Base-by-base conservation (phyloP, 2,888 invertebrate species). In the Coleophora flavipennella region DNA sequence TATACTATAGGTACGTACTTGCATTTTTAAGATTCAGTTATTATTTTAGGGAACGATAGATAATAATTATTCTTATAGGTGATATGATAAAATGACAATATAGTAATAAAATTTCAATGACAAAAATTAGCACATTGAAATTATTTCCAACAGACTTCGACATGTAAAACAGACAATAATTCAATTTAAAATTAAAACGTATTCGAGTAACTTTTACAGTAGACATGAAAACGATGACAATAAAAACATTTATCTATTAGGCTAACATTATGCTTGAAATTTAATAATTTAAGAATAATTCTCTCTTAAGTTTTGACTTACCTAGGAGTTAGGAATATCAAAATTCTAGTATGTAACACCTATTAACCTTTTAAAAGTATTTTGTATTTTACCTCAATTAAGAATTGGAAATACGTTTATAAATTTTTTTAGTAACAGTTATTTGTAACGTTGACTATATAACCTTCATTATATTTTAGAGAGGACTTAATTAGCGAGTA, bases 401-500 rank as follows among this genome's bases (percentile, higher is more conserved):
- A 29, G 11, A 3, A 29, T 6, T 9, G 29, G 8, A 29, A 13
- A 33, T 28, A 13, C 12, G 38, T 53, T 55, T 55, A 47, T 49
- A 47, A 51, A 49, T 55, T 41, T 46, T 51, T 51, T 50, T n/a
- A n/a, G n/a, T n/a, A n/a, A n/a, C n/a, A n/a, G n/a, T n/a, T n/a
- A n/a, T n/a, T n/a, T n/a, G n/a, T n/a, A n/a, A n/a, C n/a, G n/a
- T n/a, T n/a, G 49, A 40, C 43, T 46, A 50, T 46, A 6, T 20
- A 20, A 20, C 20, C 45, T 43, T 45, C 45, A 53, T 36, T 20
- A 35, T 45, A 40, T 46, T 50, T 51, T 51, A 33, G 50, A 45
- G 51, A 53, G 46, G 53, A 49, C 13, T 31, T 36, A 34, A 57
- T 49, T 55, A 58, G 55, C 47, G 50, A 44, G 53, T 62, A 67